Evolutionary conservation across 2,888 invertebrate genomes (phyloP).

Genomic region (Drosophila multiciliata): DNA sequence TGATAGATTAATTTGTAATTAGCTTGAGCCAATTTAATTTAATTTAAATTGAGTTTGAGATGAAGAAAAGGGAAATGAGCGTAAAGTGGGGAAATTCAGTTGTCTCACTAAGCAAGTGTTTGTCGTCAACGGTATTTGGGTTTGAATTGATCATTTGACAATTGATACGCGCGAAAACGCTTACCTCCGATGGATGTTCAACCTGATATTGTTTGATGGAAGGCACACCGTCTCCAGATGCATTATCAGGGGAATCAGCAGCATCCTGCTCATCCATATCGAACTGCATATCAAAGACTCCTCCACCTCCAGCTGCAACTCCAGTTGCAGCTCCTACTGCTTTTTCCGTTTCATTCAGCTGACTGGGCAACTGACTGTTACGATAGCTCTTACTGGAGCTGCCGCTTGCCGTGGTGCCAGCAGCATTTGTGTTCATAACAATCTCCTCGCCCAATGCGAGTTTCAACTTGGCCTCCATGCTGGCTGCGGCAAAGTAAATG

Average conservation of each 20-base stretch:
- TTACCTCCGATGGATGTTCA: constrained; percentile 63
- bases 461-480: constrained; percentile 65
- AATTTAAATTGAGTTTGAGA: neutral
- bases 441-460: constrained; percentile 27
- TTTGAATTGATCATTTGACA: constrained; percentile 22
- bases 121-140: neutral
- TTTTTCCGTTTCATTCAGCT: constrained; percentile 37
- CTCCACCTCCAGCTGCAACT: neutral
- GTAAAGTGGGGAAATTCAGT: neutral
- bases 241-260: neutral
- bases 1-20: neutral
- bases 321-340: constrained; percentile 20
- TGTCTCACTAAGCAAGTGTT: constrained; percentile 7
- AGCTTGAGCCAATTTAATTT: neutral
- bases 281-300: constrained; percentile 29
- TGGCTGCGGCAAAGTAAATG: constrained; percentile 79
- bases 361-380: constrained; percentile 48
- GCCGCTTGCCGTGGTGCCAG: constrained; percentile 22
- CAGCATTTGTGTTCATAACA: constrained; percentile 9
- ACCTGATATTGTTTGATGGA: constrained; percentile 19
- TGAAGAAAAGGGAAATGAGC: neutral
- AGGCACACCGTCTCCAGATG: neutral
- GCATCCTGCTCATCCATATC: constrained; percentile 43
- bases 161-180: constrained; percentile 21
- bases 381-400: constrained; percentile 30